Conservation (phyloP, 1,140 invertebrate species). For the Drosophila bocki region DNA sequence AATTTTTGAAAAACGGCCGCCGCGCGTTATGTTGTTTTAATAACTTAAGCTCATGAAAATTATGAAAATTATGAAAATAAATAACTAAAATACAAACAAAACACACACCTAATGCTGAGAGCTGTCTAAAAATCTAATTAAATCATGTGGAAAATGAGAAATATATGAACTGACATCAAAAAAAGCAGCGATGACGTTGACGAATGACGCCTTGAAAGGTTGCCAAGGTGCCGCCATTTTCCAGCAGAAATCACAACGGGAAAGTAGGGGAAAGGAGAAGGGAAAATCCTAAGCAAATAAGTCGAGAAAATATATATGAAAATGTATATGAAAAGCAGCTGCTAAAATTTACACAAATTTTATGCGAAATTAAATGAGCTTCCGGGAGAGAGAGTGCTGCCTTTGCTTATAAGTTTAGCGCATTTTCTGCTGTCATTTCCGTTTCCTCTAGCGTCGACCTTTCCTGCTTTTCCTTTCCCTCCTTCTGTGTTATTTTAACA, state of each 20-base stretch:
- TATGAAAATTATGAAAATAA: constrained; percentile 82
- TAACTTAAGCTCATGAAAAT: constrained; percentile 80
- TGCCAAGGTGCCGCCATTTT: constrained; percentile 36
- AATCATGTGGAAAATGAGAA: constrained; percentile 34
- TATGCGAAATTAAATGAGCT: constrained; percentile 71
- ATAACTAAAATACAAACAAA: constrained; percentile 46
- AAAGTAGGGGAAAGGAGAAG: background rate
- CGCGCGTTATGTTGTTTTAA: constrained; percentile 61
- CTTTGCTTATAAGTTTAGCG: constrained; percentile 72
- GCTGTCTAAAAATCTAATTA: constrained; percentile 66
- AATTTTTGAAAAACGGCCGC: constrained; percentile 41
- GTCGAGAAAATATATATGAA: constrained; percentile 20
- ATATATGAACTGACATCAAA: constrained; percentile 49
- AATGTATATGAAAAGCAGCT: constrained; percentile 48
- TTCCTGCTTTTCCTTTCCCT: constrained; percentile 13
- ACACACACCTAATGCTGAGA: background rate
- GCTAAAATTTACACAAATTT: constrained; percentile 61
- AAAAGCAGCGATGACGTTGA: constrained; percentile 10
- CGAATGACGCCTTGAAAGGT: constrained; percentile 70
- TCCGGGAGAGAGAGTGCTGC: background rate
- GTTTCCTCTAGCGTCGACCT: constrained; percentile 15
- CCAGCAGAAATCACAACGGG: background rate
- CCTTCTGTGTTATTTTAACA: constrained; percentile 73
- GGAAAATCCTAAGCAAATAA: constrained; percentile 71
- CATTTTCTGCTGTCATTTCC: constrained; percentile 51